Evolutionary conservation across 1,140 invertebrate genomes (phyloP).

Genomic region (Leguminivora glycinivorella): DNA sequence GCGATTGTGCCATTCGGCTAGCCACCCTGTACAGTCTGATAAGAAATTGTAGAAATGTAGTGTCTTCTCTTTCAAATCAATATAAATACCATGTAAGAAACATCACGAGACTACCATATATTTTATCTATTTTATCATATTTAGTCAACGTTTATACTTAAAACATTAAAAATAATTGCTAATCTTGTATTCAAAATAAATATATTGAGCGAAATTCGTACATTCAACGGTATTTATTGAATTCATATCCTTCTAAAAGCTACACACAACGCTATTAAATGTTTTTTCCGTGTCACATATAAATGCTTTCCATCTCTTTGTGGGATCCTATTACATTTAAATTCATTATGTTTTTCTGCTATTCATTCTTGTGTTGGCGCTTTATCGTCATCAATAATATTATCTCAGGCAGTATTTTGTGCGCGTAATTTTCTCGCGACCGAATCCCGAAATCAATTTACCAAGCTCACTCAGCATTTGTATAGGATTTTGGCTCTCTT

Average conservation of each 20-base stretch:
- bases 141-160: too few relatives aligned
- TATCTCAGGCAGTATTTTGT: constrained; percentile 18
- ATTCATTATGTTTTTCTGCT: constrained; percentile 1
- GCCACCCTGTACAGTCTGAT: too few relatives aligned
- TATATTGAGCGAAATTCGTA: too few relatives aligned
- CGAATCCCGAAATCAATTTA: constrained; percentile 25
- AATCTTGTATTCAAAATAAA: too few relatives aligned
- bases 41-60: too few relatives aligned
- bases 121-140: too few relatives aligned
- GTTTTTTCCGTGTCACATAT: not conserved
- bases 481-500: constrained; percentile 16
- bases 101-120: too few relatives aligned
- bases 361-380: not conserved
- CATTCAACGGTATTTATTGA: too few relatives aligned
- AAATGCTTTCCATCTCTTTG: constrained; percentile 5
- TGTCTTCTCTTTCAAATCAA: too few relatives aligned
- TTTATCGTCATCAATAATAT: constrained; percentile 27
- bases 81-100: too few relatives aligned
- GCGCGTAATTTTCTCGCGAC: constrained; percentile 18
- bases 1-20: too few relatives aligned
- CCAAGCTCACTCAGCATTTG: constrained; percentile 16
- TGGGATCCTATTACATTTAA: not conserved
- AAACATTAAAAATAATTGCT: too few relatives aligned
- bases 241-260: not conserved
- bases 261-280: not conserved